Percentiles rank a stretch among this genome's conserved stretches.
phyloP scores from a whole-genome alignment of 2,113 vertebrate species.

The Chaetops frenatus region DNA sequence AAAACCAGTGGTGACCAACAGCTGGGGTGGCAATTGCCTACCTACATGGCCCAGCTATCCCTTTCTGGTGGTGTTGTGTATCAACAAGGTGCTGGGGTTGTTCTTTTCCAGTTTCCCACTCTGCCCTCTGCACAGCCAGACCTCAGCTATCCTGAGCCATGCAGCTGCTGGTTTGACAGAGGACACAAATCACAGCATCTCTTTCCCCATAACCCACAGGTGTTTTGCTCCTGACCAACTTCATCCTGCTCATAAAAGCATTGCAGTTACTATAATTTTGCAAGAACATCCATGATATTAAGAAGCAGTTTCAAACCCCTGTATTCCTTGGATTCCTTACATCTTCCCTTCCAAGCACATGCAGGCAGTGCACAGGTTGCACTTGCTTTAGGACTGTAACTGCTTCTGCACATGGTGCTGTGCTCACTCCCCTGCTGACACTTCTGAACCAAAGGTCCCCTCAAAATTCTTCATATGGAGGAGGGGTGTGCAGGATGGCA shows the following conservation, averaged over 20 bases:
- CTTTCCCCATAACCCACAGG: neutral
- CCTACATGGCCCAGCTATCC: fast-evolving
- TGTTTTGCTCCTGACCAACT: neutral
- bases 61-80: neutral
- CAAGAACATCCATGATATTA: neutral
- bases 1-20: neutral
- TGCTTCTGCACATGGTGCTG: neutral
- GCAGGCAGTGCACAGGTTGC: neutral
- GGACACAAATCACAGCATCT: neutral
- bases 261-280: neutral
- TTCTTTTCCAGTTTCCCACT: neutral
- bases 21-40: neutral
- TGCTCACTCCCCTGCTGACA: neutral
- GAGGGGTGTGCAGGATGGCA: fast-evolving
- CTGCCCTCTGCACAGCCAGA: fast-evolving
- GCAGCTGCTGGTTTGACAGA: neutral
- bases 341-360: fast-evolving
- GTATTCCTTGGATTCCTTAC: neutral
- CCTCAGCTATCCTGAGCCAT: neutral
- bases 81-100: neutral
- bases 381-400: neutral
- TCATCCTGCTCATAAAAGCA: neutral
- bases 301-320: neutral
- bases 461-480: neutral
- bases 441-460: neutral